A percentile compares a stretch with the other conserved stretches of the same genome.
These are phyloP conservation scores for Eretmodus cyanostictus DNA, from an alignment of 2,113 vertebrate species.

Conservation along the genomic window DNA sequence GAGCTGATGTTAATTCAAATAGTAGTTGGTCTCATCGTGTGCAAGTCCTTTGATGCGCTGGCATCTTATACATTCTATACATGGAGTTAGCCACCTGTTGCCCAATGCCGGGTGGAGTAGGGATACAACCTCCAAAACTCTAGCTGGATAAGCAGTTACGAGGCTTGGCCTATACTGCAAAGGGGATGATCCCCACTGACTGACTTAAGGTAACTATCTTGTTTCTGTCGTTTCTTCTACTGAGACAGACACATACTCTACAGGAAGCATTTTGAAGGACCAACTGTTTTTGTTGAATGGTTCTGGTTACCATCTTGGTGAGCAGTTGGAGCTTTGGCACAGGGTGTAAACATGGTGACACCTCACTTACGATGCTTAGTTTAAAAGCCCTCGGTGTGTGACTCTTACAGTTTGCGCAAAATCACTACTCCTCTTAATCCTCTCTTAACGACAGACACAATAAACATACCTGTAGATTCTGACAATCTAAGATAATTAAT, in stretches of 20 bases:
- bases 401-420: not conserved
- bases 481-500: not conserved
- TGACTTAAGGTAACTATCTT: not conserved
- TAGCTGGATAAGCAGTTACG: not conserved
- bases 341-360: not conserved
- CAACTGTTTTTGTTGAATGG: not conserved
- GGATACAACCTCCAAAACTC: not conserved
- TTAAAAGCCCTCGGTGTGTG: not conserved
- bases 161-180: not conserved
- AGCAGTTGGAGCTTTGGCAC: not conserved
- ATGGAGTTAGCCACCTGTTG: not conserved
- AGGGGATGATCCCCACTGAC: not conserved
- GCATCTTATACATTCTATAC: not conserved
- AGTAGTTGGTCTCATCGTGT: not conserved
- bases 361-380: not conserved
- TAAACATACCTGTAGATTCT: not conserved
- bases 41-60: not conserved
- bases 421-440: not conserved
- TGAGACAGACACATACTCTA: not conserved
- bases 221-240: not conserved
- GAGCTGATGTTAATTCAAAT: not conserved
- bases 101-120: fast-evolving
- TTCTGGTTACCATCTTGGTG: not conserved
- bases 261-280: not conserved
- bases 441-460: not conserved